Evolutionary conservation across 2,888 invertebrate species (phyloP).

Genomic region (Sarcophaga subvicina): DNA sequence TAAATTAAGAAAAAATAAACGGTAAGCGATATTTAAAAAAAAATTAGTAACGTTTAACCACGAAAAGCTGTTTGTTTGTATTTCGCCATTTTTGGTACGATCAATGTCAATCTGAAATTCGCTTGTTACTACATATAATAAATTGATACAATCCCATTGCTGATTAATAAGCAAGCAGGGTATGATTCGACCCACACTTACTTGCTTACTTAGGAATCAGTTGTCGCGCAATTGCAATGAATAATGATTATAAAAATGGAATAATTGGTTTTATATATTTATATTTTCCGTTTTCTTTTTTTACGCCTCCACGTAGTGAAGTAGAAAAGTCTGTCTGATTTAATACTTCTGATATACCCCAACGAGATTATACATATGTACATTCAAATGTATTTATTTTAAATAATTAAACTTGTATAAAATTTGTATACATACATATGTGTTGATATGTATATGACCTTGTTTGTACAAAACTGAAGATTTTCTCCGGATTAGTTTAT

Average conservation of each 20-base stretch:
- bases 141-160: conserved; percentile 2
- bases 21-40: conserved; percentile 9
- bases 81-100: conserved; percentile 65
- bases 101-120: conserved; percentile 46
- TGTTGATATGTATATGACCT: too few species aligned
- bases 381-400: too few species aligned
- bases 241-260: conserved; percentile 23
- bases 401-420: too few species aligned
- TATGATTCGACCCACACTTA: conserved; percentile 55
- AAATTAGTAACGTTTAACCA: conserved; percentile 42
- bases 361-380: too few species aligned
- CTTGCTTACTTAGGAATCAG: conserved; percentile 36
- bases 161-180: conserved; percentile 33
- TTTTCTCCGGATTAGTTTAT: not conserved
- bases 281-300: conserved; percentile 7
- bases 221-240: conserved; percentile 59
- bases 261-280: conserved; percentile 11
- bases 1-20: conserved; percentile 26
- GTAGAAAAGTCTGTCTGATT: not conserved
- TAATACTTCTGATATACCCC: not conserved
- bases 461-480: too few species aligned
- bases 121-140: not conserved
- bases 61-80: conserved; percentile 57
- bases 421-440: too few species aligned
- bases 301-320: conserved; percentile 2